Percentiles rank a stretch among this genome's conserved stretches.
Evolutionary conservation across 2,888 invertebrate genomes (phyloP).

Genomic region (Epirrhoe tristata): DNA sequence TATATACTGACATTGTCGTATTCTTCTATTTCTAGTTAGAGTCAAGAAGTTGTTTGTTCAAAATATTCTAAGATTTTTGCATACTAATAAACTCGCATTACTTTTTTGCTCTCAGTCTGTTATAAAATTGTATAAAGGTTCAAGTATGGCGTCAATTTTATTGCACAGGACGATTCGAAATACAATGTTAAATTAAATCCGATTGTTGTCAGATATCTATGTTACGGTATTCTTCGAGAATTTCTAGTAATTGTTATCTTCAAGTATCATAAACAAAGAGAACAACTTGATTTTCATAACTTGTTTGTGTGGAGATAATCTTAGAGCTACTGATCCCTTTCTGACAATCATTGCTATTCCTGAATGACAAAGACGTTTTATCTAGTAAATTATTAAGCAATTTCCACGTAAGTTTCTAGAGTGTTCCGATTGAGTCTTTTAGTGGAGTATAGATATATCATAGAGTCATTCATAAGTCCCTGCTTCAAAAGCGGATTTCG

Average conservation of each 20-base stretch:
- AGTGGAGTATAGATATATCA: too few species aligned
- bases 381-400: not conserved
- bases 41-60: too few species aligned
- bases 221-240: not conserved
- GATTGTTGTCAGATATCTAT: not conserved
- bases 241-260: not conserved
- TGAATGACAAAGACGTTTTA: not conserved
- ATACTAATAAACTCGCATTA: too few species aligned
- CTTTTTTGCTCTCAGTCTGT: too few species aligned
- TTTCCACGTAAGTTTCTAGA: not conserved
- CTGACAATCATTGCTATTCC: not conserved
- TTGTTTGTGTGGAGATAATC: not conserved
- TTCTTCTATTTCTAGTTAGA: too few species aligned
- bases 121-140: not conserved
- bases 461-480: too few species aligned
- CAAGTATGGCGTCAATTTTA: not conserved
- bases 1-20: too few species aligned
- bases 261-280: not conserved
- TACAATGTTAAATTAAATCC: not conserved
- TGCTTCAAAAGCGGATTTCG: too few species aligned
- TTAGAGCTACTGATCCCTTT: not conserved
- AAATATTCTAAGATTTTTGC: too few species aligned
- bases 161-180: not conserved
- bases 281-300: not conserved
- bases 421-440: too few species aligned